These are phyloP conservation scores for Platysternon megacephalum DNA, from an alignment of 2,113 vertebrate species.

Conservation along the genomic window DNA sequence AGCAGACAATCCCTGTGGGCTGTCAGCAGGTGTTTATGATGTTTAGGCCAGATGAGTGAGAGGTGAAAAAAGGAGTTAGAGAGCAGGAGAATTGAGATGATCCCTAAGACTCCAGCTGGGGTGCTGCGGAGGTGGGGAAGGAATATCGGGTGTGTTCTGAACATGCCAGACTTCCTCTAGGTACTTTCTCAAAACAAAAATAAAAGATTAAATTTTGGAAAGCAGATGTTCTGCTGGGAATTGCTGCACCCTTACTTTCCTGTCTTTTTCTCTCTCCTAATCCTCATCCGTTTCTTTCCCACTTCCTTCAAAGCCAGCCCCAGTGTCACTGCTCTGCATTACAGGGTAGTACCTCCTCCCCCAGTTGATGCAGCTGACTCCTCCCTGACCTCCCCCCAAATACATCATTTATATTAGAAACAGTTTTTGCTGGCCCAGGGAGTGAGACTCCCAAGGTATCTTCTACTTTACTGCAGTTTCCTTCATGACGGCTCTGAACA, in stretches of 20 bases:
- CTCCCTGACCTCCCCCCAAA: background rate
- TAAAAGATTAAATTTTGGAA: background rate
- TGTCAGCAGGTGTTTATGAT: background rate
- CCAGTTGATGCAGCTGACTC: background rate
- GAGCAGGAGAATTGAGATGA: background rate
- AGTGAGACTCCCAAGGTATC: background rate
- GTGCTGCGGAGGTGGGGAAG: background rate
- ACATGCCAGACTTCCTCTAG: background rate
- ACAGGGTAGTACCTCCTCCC: background rate
- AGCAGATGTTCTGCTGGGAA: background rate
- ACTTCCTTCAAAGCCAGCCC: background rate
- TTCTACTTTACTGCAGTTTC: background rate
- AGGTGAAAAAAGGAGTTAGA: background rate
- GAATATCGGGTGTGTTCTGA: background rate
- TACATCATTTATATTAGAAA: background rate
- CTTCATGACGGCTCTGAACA: background rate
- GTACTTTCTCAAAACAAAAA: background rate
- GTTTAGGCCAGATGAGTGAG: background rate
- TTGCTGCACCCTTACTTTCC: background rate
- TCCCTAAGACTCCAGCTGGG: background rate
- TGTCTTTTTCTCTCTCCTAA: background rate
- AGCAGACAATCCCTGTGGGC: background rate
- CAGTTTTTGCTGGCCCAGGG: background rate
- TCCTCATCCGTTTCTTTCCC: background rate
- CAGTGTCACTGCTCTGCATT: background rate